Percentiles rank a stretch among this genome's conserved stretches.
Evolutionary conservation across 1,140 invertebrate species (phyloP).

Genomic region (Parasteatoda tepidariorum): DNA sequence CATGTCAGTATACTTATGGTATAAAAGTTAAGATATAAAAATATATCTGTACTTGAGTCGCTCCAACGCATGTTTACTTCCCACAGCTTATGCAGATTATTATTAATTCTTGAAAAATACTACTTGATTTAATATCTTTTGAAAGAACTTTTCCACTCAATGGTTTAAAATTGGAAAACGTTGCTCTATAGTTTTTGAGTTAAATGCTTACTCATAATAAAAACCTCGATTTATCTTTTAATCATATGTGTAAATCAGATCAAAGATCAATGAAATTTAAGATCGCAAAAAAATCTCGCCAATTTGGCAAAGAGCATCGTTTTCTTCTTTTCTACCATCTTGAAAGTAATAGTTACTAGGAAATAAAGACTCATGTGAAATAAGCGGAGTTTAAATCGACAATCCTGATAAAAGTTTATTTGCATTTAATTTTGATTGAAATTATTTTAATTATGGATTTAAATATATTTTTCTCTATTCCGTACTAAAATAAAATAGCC

Average conservation of each 20-base stretch:
- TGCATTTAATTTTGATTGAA: not conserved
- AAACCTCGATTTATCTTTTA: too few species aligned
- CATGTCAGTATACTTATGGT: constrained; percentile 20
- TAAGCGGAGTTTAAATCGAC: not conserved
- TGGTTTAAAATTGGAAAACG: not conserved
- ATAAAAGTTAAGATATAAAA: not conserved
- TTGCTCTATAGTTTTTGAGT: not conserved
- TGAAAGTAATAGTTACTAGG: not conserved
- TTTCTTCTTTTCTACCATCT: not conserved
- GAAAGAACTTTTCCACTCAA: not conserved
- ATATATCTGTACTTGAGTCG: constrained; percentile 51
- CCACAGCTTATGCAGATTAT: not conserved
- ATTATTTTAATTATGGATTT: not conserved
- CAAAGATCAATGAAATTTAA: too few species aligned
- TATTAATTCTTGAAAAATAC: not conserved
- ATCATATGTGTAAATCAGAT: too few species aligned
- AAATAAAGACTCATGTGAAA: not conserved
- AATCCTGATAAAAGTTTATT: not conserved
- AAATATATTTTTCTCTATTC: not conserved
- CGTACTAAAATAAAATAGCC: too few species aligned
- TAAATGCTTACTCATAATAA: too few species aligned
- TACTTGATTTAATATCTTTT: not conserved
- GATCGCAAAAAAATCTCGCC: not conserved
- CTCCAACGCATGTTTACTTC: constrained; percentile 2
- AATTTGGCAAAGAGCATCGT: not conserved